Percentiles rank a stretch among this genome's conserved stretches.
Evolutionary conservation across 2,888 invertebrate species (phyloP).

Genomic region (Eumacrocentrus americanus): DNA sequence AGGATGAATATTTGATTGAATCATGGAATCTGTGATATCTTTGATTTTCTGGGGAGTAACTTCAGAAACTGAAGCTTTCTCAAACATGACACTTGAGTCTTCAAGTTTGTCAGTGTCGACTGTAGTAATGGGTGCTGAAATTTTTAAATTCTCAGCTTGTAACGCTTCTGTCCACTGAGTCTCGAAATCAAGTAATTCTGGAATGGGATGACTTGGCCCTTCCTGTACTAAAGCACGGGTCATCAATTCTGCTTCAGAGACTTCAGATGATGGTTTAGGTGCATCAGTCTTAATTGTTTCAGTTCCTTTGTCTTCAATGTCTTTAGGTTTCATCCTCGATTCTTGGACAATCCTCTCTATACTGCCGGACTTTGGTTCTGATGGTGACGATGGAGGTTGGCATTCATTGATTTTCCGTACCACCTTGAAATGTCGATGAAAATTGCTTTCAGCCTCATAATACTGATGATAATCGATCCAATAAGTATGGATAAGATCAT

Average conservation of each 20-base stretch:
- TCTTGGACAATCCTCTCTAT: conserved; percentile 50
- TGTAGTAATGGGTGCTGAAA: neutral
- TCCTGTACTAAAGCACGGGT: neutral
- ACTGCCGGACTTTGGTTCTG: conserved; percentile 34
- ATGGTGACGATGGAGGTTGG: conserved; percentile 29
- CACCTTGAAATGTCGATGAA: conserved; percentile 48
- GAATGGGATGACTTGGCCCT: neutral
- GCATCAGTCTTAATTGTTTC: neutral
- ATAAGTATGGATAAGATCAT: conserved; percentile 49
- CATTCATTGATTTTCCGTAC: conserved; percentile 43
- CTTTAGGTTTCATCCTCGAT: conserved; percentile 46
- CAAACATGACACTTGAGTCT: no score
- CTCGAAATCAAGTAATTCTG: neutral
- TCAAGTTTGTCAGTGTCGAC: neutral
- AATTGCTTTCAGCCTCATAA: conserved; percentile 48
- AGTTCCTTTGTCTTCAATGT: conserved; percentile 10
- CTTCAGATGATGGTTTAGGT: neutral
- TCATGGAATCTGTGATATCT: no score
- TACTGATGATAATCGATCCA: conserved; percentile 49
- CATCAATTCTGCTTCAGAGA: neutral
- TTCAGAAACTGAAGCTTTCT: no score
- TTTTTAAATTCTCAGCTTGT: neutral
- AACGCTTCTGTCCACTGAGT: no score
- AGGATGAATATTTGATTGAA: no score
- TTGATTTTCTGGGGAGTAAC: no score